Base-by-base conservation (phyloP, 2,888 invertebrate genomes). In the Drosophila birchii region DNA sequence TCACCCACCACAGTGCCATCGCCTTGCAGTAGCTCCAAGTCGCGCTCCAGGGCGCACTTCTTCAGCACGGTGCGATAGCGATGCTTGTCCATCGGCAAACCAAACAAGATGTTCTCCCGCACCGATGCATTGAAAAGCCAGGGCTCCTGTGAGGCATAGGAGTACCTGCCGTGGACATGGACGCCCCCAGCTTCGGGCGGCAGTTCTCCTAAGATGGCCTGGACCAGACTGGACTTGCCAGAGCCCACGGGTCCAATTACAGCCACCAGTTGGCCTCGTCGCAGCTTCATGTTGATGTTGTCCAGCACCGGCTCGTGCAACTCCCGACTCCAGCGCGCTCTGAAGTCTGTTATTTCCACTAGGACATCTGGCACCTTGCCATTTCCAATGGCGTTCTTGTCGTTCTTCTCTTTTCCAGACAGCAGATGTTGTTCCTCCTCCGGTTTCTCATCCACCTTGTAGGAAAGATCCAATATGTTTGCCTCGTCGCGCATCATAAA, bases 91-190 rank as follows among this genome's bases (percentile, higher is more conserved):
- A 94, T 94, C 0, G 94, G 94, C 20, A 94, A 91, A 1, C 95
- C 95, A 68, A 95, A 95, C 2, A 95, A 92, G 76, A 95, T 95
- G 68, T 95, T 95, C 86, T 95, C 94, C 4, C 94, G 93, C 6
- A 95, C 94, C 0, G 94, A 94, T 14, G 95, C 95, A 0, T 95
- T 95, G 83, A 96, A 96, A 5, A 96, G 93, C 97, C 98, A 98
- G 0, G 98, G 95, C 79, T 97, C 96, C 88, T 97, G 97, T 43
- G 96, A 94, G 0, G 96, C 95, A 90, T 97, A 98, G 0, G 95
- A 94, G 41, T 95, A 90, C 0, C 93, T 93, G 0, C 95, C 94
- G 23, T 93, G 94, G 0, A 96, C 93, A 47, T 94, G 92, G 14
- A 95, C 91, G 2, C 92, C 92, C 5, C 95, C 95, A 59, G 92